Conservation (phyloP, 2,888 invertebrate genomes). For the Diogma glabrata region DNA sequence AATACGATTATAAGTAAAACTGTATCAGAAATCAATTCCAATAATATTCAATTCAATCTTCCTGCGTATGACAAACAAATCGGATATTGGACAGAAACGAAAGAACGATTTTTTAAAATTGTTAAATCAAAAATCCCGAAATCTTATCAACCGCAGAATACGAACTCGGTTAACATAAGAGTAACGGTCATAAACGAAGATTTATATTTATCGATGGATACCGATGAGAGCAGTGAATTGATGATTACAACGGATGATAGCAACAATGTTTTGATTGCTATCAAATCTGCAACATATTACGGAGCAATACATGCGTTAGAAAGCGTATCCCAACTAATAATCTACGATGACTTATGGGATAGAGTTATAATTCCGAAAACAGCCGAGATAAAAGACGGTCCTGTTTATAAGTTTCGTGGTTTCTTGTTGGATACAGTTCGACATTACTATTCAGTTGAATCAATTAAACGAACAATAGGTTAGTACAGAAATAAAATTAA, state of each 20-base stretch:
- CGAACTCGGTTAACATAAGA: slow-evolving; percentile 17
- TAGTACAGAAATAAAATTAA: not conserved
- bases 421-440: slow-evolving; percentile 52
- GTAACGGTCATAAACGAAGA: slow-evolving; percentile 11
- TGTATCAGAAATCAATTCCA: slow-evolving; percentile 35
- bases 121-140: slow-evolving; percentile 18
- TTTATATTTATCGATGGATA: slow-evolving; percentile 32
- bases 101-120: slow-evolving; percentile 19
- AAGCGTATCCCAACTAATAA: slow-evolving; percentile 53
- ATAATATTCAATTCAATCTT: slow-evolving; percentile 30
- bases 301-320: slow-evolving; percentile 57
- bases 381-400: slow-evolving; percentile 33
- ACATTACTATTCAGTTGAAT: slow-evolving; percentile 34
- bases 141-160: no score
- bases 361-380: slow-evolving; percentile 39
- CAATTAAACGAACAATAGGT: slow-evolving; percentile 17
- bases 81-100: slow-evolving; percentile 27
- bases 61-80: slow-evolving; percentile 20
- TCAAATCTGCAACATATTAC: slow-evolving; percentile 49
- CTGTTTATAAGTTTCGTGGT: slow-evolving; percentile 51
- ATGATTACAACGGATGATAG: slow-evolving; percentile 34
- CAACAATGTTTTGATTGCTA: slow-evolving; percentile 42
- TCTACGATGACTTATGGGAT: slow-evolving; percentile 51
- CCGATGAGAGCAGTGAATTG: slow-evolving; percentile 48
- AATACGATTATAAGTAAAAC: slow-evolving; percentile 32